Evolutionary conservation across 2,113 vertebrate species (phyloP), one percentile per base, ranked within the genome.

Genomic region (Maylandia zebra): DNA sequence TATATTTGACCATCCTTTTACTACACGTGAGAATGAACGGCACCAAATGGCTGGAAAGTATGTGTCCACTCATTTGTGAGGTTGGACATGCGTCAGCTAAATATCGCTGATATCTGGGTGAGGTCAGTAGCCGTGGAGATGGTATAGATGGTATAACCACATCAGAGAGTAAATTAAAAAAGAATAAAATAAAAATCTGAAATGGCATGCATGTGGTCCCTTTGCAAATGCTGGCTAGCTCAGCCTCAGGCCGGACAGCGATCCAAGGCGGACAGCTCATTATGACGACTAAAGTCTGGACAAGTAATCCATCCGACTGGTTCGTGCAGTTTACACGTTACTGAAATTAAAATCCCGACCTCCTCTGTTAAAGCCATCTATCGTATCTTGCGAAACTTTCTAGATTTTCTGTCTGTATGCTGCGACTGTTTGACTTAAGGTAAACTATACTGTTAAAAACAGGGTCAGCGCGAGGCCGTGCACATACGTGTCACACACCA

Each of bases 401-500:
- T 52, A n/a, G 10, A 52, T 52, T 43, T 38, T 34, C 45, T 50
- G 1, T 61, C 79, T 61, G 79, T 66, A 27, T 34, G 6, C 48
- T 59, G 56, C 81, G 16, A 88, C 83, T 89, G 53, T 93, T 87
- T 83, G 88, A 89, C 82, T n/a, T 30, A 76, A 83, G 86, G 89
- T 79, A 69, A 87, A 86, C 38, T 19, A 11, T 30, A 56, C 79
- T 12, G 88, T 88, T 41, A 79, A 80, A 82, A 83, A 30, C 84
- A 83, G 45, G 92, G 90, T 93, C 92, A 87, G 24, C 6, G 4
- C 1, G 17, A 86, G 92, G 93, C 89, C 85, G 10, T 1, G 83
- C 52, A 88, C 92, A 93, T 83, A 92, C 87, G 79, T 92, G 93
- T 95, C 92, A 90, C 90, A 93, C 87, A 17, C 88, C 88, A 88